Evolutionary conservation across 2,113 vertebrate genomes (phyloP).

Genomic region (Nothoprocta perdicaria): DNA sequence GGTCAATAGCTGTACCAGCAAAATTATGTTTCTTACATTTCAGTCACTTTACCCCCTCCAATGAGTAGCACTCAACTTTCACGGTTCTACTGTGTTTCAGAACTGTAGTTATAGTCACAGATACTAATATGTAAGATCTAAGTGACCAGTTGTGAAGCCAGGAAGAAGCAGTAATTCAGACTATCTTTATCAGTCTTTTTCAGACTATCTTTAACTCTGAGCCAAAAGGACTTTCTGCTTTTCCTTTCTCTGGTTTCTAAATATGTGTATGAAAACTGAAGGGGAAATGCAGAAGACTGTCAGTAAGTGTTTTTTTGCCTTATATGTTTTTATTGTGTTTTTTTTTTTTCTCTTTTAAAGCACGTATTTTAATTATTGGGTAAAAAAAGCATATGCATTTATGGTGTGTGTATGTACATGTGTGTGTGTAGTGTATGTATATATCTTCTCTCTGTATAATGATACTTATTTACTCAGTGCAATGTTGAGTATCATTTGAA

Average conservation of each 20-base stretch:
- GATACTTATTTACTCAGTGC: neutral
- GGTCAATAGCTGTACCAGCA: too few species aligned
- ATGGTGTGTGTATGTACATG: neutral
- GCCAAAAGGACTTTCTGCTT: neutral
- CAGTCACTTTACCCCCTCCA: neutral
- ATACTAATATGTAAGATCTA: neutral
- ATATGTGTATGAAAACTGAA: neutral
- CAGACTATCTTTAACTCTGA: neutral
- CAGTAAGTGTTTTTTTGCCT: neutral
- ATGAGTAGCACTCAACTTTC: neutral
- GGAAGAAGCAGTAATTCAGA: neutral
- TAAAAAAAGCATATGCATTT: neutral
- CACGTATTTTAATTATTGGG: neutral
- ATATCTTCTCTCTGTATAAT: too few species aligned
- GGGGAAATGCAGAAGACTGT: neutral
- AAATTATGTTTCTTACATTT: neutral
- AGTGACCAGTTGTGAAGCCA: neutral
- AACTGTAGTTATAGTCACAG: neutral
- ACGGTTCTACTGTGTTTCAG: neutral
- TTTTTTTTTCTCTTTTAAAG: neutral
- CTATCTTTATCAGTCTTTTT: neutral
- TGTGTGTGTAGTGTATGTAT: too few species aligned
- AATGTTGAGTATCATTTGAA: neutral
- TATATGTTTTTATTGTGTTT: neutral
- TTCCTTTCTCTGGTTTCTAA: neutral